These are phyloP conservation scores for Hedya salicella DNA, from an alignment of 2,888 invertebrate genomes.

Conservation along the genomic window DNA sequence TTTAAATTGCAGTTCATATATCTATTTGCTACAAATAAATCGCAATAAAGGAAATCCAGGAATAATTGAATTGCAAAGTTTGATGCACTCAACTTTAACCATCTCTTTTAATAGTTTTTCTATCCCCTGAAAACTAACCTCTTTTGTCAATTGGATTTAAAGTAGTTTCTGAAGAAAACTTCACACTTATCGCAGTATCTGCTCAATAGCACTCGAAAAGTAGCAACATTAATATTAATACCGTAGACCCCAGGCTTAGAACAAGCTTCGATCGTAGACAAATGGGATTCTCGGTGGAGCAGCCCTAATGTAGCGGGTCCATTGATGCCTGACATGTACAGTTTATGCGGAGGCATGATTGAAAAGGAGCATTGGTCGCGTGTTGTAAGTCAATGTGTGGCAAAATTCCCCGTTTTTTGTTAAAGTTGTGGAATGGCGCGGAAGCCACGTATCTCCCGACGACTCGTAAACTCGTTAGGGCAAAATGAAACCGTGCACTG, in stretches of 20 bases:
- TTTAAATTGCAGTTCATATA: too few species aligned
- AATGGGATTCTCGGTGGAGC: conserved; percentile 25
- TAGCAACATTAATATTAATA: conserved; percentile 50
- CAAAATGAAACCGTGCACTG: conserved; percentile 43
- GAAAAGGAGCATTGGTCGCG: conserved; percentile 14
- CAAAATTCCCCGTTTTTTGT: conserved; percentile 46
- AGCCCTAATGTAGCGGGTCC: conserved; percentile 20
- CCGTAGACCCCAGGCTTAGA: conserved; percentile 43
- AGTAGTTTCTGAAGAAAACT: conserved; percentile 44
- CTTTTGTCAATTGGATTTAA: conserved; percentile 36
- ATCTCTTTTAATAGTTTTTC: conserved; percentile 24
- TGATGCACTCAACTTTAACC: not conserved
- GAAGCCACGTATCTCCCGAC: conserved; percentile 45
- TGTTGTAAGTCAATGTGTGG: conserved; percentile 23
- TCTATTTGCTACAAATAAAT: too few species aligned
- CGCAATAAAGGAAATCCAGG: too few species aligned
- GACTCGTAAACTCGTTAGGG: conserved; percentile 44
- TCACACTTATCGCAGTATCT: conserved; percentile 42
- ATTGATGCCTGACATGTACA: not conserved
- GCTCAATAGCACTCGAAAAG: conserved; percentile 46
- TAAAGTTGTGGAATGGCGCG: conserved; percentile 48
- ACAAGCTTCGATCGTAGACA: conserved; percentile 36
- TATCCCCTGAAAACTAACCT: conserved; percentile 6
- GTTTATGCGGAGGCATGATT: too few species aligned
- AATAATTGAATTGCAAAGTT: not conserved